Evolutionary conservation across 2,797 vertebrate genomes (phyloP).

Genomic region (Emydoidea blandingii): DNA sequence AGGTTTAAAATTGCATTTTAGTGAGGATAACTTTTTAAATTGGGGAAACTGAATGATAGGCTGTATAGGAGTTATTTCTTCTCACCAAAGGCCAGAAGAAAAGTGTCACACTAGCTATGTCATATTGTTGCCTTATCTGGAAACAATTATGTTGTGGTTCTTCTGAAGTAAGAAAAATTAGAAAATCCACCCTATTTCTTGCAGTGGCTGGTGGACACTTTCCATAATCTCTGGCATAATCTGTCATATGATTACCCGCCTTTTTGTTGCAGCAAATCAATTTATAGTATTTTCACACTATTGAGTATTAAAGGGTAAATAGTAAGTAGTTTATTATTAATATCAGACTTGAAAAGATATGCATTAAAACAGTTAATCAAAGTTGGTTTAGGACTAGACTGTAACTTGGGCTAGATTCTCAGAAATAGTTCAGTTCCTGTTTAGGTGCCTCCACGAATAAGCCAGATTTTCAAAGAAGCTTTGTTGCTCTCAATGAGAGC

Average conservation of each 20-base stretch:
- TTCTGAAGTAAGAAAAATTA: neutral
- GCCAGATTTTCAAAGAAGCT: neutral
- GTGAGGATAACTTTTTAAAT: conserved; percentile 28
- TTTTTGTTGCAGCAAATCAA: neutral
- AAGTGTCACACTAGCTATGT: neutral
- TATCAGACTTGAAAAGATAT: neutral
- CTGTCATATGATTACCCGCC: neutral
- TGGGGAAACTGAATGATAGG: conserved; percentile 38
- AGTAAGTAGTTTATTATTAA: neutral
- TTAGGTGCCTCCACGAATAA: neutral
- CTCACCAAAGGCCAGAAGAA: neutral
- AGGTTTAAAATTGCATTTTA: conserved; percentile 32
- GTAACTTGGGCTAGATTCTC: neutral
- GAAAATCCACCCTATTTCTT: neutral
- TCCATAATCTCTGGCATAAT: neutral
- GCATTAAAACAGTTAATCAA: neutral
- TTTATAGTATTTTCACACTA: neutral
- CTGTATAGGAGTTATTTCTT: conserved; percentile 25
- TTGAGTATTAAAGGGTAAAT: neutral
- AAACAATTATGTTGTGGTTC: neutral
- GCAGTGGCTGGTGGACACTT: rapidly evolving
- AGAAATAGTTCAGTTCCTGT: neutral
- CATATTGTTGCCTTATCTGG: neutral
- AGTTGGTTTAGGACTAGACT: neutral
- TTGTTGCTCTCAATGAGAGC: neutral